Percentiles rank a stretch among this genome's conserved stretches.
These are phyloP conservation scores for Aricia artaxerxes DNA, from an alignment of 2,888 invertebrate genomes.

Conservation along the genomic window DNA sequence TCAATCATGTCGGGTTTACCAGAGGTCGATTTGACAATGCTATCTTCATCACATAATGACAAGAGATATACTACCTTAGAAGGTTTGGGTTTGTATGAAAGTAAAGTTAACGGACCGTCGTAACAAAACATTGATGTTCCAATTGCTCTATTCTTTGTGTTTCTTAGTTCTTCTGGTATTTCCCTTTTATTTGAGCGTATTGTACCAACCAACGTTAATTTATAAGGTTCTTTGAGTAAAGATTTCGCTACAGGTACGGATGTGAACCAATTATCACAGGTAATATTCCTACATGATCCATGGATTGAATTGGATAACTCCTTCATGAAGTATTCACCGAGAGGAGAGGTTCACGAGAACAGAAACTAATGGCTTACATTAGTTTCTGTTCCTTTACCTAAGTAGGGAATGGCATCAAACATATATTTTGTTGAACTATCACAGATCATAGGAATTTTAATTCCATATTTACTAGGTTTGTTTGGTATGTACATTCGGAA, in stretches of 20 bases:
- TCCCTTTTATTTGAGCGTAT: constrained; percentile 41
- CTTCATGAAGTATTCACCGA: constrained; percentile 21
- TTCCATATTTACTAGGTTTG: constrained; percentile 27
- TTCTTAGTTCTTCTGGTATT: constrained; percentile 41
- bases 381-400: constrained; percentile 42
- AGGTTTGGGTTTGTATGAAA: constrained; percentile 39
- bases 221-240: constrained; percentile 47
- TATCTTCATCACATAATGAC: constrained; percentile 38
- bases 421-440: constrained; percentile 35
- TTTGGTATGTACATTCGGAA: constrained; percentile 31
- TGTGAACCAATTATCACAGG: constrained; percentile 29
- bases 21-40: constrained; percentile 47
- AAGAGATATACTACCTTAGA: constrained; percentile 37
- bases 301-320: constrained; percentile 23
- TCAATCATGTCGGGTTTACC: constrained; percentile 37
- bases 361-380: constrained; percentile 25
- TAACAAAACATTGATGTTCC: constrained; percentile 39
- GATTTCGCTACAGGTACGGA: constrained; percentile 38
- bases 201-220: constrained; percentile 49
- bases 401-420: constrained; percentile 45
- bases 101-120: constrained; percentile 34
- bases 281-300: constrained; percentile 28
- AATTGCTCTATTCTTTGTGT: constrained; percentile 31
- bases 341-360: too few species aligned
- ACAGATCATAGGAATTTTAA: constrained; percentile 36